Evolutionary conservation across 2,888 invertebrate genomes (phyloP).

Genomic region (Disparrhopalites patrizii): DNA sequence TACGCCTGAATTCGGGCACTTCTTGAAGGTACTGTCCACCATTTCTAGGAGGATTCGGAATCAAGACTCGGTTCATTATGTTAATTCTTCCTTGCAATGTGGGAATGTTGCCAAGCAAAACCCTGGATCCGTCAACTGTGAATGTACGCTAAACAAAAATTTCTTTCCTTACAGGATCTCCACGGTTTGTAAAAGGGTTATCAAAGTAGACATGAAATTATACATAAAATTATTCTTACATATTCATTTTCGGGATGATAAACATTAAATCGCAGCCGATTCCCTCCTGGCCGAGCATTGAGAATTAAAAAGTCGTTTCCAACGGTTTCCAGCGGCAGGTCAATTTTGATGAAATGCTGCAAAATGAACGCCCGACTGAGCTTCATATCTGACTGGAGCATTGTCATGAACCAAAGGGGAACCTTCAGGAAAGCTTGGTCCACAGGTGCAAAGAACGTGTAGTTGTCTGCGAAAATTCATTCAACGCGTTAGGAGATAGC

Average conservation of each 20-base stretch:
- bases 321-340: conserved; percentile 33
- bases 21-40: conserved; percentile 43
- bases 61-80: conserved; percentile 42
- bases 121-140: conserved; percentile 43
- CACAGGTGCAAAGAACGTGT: conserved; percentile 46
- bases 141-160: conserved; percentile 33
- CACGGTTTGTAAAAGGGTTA: too few relatives aligned
- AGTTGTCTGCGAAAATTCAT: conserved; percentile 35
- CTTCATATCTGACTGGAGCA: conserved; percentile 37
- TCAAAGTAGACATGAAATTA: too few relatives aligned
- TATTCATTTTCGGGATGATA: conserved; percentile 37
- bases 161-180: too few relatives aligned
- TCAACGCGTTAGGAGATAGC: too few relatives aligned
- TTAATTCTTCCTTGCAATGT: conserved; percentile 38
- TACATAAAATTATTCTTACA: too few relatives aligned
- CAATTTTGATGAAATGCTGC: conserved; percentile 43
- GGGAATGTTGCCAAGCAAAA: conserved; percentile 43
- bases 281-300: conserved; percentile 44
- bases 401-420: conserved; percentile 43
- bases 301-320: conserved; percentile 41
- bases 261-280: conserved; percentile 40
- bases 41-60: conserved; percentile 41
- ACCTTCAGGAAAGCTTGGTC: conserved; percentile 44
- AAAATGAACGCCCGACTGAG: conserved; percentile 44
- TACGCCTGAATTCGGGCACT: conserved; percentile 43